Base-by-base conservation (phyloP, 2,888 invertebrate species). In the Sarcophaga carnaria region DNA sequence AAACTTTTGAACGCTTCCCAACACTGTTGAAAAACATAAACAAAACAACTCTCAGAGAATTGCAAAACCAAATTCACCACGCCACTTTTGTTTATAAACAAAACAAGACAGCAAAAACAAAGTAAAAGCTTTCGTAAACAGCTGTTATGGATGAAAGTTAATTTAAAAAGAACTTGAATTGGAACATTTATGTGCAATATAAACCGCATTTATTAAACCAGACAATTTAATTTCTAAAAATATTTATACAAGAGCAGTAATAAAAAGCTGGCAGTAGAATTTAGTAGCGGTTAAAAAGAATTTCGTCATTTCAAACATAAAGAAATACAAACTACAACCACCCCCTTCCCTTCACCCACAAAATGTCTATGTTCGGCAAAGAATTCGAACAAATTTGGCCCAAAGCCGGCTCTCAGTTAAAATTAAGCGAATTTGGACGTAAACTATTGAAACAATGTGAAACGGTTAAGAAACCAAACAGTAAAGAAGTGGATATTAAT, bases 351-450 rank as follows among this genome's bases (percentile, higher is more conserved):
- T 14, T 14, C 4, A 2, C 17, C 0, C 8, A 60, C 22, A 80
- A 63, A 47, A 92, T 91, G 92, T 88, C 90, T 2, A 88, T 87
- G 62, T 93, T 92, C 82, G 93, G 93, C 4, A 72, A 86, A 5
- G 90, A 91, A 64, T 93, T 93, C 63, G 89, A 89, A 59, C 79
- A 89, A 77, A 78, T 88, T 45, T 91, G 91, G 91, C 91, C 91
- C 8, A 81, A 77, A 64, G 75, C 88, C 20, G 87, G 79, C 37
- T 25, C 78, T 0, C 64, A 86, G 47, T 69, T 87, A 4, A 71
- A 87, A 72, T 66, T 90, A 2, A 90, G 80, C 0, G 83, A 90
- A 45, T 93, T 90, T 82, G 91, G 90, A 0, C 88, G 84, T 3
- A 86, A 88, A 25, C 74, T 91, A 27, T 62, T 93, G 47, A 60